Conservation (phyloP, 2,888 invertebrate genomes). For the Melikaiella ostensackeni region DNA sequence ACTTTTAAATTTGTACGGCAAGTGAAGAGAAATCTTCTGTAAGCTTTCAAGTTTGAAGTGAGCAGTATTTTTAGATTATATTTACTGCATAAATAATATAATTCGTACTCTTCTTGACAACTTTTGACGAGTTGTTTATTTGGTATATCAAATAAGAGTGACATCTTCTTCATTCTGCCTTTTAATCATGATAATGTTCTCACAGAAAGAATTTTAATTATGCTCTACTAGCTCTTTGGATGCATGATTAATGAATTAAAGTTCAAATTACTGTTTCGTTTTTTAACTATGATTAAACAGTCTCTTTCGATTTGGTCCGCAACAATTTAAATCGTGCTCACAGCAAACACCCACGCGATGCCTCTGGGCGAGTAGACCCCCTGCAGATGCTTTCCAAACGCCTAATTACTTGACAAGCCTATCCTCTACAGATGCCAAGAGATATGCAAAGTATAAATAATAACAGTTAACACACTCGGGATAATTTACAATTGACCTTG, state of each 20-base stretch:
- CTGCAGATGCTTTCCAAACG: slow-evolving; percentile 53
- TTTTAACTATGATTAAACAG: slow-evolving; percentile 66
- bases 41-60: no score
- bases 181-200: slow-evolving; percentile 29
- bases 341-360: slow-evolving; percentile 61
- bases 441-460: slow-evolving; percentile 22
- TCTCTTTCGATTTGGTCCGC: slow-evolving; percentile 66
- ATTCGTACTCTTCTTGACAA: no score
- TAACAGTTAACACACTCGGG: slow-evolving; percentile 27
- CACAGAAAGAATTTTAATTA: slow-evolving; percentile 6
- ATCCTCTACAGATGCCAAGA: slow-evolving; percentile 49
- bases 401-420: slow-evolving; percentile 71
- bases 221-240: not conserved
- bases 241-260: slow-evolving; percentile 18
- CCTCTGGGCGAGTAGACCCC: slow-evolving; percentile 58
- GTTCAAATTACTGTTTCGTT: slow-evolving; percentile 52
- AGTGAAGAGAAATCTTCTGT: no score
- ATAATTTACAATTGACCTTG: slow-evolving; percentile 17
- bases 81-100: no score
- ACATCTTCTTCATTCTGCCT: no score
- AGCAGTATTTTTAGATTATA: no score
- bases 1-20: no score
- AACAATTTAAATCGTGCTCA: slow-evolving; percentile 62
- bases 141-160: no score
- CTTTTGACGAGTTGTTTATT: no score